These are phyloP conservation scores for Tipula unca DNA, from an alignment of 2,888 invertebrate species.

Conservation along the genomic window DNA sequence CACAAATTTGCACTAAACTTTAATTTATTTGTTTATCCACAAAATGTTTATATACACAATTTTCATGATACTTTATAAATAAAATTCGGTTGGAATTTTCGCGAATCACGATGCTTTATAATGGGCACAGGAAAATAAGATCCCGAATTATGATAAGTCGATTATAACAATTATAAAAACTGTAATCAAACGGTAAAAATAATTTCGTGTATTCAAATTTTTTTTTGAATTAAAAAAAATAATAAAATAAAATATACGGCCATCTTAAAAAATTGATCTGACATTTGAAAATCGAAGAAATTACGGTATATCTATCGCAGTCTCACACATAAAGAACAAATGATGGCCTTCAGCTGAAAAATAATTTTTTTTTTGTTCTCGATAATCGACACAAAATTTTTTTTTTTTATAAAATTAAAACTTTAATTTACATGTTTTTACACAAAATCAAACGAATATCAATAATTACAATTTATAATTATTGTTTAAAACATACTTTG, in stretches of 20 bases:
- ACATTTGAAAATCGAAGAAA: neutral
- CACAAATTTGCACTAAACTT: neutral
- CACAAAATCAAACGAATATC: neutral
- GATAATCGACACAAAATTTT: neutral
- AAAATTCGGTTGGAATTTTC: neutral
- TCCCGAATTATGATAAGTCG: neutral
- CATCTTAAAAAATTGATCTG: slow-evolving; percentile 1
- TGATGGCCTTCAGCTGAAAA: neutral
- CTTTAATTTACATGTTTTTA: neutral
- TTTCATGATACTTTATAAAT: neutral
- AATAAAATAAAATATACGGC: neutral
- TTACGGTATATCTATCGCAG: neutral
- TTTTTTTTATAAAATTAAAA: neutral
- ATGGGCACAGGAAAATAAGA: neutral
- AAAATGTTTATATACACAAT: neutral
- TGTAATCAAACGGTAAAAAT: neutral
- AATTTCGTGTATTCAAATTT: neutral
- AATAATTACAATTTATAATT: neutral
- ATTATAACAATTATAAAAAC: neutral
- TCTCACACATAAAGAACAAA: neutral
- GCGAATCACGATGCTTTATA: neutral
- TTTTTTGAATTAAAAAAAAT: neutral
- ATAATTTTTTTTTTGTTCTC: neutral
- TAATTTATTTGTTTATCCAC: neutral
- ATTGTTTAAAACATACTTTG: slow-evolving; percentile 55